These are phyloP conservation scores for Sminthurinus aureus DNA, from an alignment of 2,888 invertebrate species.

Conservation along the genomic window DNA sequence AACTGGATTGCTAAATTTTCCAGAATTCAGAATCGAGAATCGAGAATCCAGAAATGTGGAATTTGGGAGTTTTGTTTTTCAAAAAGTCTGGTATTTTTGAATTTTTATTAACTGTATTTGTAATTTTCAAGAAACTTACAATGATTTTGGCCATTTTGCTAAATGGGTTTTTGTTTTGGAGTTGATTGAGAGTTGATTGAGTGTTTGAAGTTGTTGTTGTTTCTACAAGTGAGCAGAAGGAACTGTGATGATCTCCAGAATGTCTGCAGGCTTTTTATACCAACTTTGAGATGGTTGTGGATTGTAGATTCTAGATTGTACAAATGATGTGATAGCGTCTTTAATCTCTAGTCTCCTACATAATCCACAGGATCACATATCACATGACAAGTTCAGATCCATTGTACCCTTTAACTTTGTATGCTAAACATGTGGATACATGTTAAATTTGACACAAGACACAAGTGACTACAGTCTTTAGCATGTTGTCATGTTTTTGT, in stretches of 20 bases:
- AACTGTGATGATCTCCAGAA: slow-evolving; percentile 28
- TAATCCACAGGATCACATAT: background rate
- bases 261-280: slow-evolving; percentile 24
- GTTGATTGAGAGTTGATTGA: slow-evolving; percentile 15
- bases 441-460: too few species aligned
- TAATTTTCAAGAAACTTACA: slow-evolving; percentile 24
- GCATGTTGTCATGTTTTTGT: too few species aligned
- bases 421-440: too few species aligned
- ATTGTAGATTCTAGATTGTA: too few species aligned
- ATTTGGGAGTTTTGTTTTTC: background rate
- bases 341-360: background rate
- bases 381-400: background rate
- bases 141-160: slow-evolving; percentile 40
- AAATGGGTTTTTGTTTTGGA: background rate
- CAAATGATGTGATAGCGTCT: background rate
- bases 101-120: background rate
- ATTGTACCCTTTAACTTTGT: background rate
- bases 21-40: background rate
- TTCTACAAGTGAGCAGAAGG: slow-evolving; percentile 13
- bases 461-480: too few species aligned
- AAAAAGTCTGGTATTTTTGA: background rate
- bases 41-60: background rate
- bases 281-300: too few species aligned
- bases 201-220: background rate
- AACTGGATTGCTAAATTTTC: slow-evolving; percentile 2